phyloP scores from a whole-genome alignment of 2,888 invertebrate genomes.

The Linyphia triangularis region DNA sequence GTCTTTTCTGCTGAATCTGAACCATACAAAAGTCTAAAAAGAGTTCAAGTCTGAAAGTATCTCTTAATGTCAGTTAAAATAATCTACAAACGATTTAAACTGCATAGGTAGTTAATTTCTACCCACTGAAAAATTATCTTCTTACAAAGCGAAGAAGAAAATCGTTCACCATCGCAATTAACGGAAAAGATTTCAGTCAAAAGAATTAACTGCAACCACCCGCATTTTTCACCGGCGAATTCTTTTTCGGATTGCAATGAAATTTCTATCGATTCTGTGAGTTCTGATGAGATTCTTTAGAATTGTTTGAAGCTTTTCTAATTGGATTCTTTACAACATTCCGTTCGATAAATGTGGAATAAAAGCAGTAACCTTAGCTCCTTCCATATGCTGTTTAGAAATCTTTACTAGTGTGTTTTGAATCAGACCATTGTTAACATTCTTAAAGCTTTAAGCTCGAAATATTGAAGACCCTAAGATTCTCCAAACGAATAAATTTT shows the following conservation, averaged over 20 bases:
- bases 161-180: constrained; percentile 2
- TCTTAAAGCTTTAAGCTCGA: too few species aligned
- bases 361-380: too few species aligned
- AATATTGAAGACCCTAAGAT: too few species aligned
- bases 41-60: too few species aligned
- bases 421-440: too few species aligned
- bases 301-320: constrained; percentile 26
- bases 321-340: constrained; percentile 29
- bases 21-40: too few species aligned
- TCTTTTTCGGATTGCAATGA: constrained; percentile 5
- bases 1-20: too few species aligned
- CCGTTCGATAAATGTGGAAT: not conserved
- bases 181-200: constrained; percentile 13
- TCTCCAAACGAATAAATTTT: too few species aligned
- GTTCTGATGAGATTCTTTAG: constrained; percentile 37
- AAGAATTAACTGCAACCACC: constrained; percentile 38
- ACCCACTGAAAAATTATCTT: not conserved
- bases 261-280: constrained; percentile 30
- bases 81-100: not conserved
- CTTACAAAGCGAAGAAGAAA: not conserved
- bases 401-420: too few species aligned
- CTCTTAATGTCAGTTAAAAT: not conserved
- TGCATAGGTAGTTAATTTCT: not conserved
- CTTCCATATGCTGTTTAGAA: too few species aligned
- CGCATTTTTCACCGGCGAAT: not conserved